Conservation (phyloP, 2,888 invertebrate genomes). For the Lasioglossum malachurum region DNA sequence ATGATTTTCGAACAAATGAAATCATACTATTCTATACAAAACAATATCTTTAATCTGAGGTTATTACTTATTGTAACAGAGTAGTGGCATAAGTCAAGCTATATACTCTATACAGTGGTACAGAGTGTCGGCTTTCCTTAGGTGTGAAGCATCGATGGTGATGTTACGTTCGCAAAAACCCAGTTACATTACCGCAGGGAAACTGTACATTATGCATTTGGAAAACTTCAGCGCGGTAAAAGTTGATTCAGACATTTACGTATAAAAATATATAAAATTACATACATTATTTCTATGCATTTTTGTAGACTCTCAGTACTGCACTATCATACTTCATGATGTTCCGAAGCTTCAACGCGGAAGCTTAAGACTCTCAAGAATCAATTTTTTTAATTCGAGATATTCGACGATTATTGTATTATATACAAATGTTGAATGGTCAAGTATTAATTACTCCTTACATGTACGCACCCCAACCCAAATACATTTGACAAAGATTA, state of each 20-base stretch:
- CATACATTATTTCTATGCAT: constrained; percentile 25
- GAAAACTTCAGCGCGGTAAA: constrained; percentile 74
- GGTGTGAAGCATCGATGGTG: constrained; percentile 66
- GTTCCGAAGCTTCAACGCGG: constrained; percentile 67
- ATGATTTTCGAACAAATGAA: constrained; percentile 13
- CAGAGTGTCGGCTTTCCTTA: constrained; percentile 57
- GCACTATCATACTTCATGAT: constrained; percentile 77
- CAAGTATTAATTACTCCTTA: constrained; percentile 82
- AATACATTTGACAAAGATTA: constrained; percentile 97
- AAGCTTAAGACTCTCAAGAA: constrained; percentile 20
- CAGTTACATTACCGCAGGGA: constrained; percentile 75
- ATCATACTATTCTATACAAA: constrained; percentile 7
- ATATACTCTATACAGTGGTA: constrained; percentile 74
- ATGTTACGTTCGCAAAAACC: constrained; percentile 75
- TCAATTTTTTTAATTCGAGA: constrained; percentile 1
- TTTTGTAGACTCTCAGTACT: constrained; percentile 75
- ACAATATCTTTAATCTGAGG: constrained; percentile 5
- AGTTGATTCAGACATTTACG: constrained; percentile 13
- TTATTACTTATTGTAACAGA: constrained; percentile 60
- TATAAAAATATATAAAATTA: constrained; percentile 30
- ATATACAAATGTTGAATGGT: constrained; percentile 19
- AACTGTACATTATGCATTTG: constrained; percentile 75
- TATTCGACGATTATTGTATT: constrained; percentile 2
- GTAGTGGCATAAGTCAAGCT: constrained; percentile 66
- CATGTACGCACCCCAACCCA: constrained; percentile 97